Percentiles rank a stretch among this genome's conserved stretches.
These are phyloP conservation scores for Leucophora obtusa DNA, from an alignment of 2,888 invertebrate species.

Conservation along the genomic window DNA sequence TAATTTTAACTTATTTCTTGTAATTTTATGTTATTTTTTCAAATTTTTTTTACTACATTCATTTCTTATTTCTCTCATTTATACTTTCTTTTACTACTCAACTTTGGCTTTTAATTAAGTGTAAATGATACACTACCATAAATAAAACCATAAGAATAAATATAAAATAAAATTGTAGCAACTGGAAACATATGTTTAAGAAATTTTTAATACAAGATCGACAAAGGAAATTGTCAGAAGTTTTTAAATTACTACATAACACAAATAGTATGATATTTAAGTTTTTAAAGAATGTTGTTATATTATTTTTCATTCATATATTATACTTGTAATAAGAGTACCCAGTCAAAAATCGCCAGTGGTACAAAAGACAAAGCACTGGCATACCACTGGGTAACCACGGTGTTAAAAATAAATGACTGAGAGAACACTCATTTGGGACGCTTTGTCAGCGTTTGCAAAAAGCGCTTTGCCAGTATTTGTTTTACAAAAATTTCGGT, in stretches of 20 bases:
- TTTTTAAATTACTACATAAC: background rate
- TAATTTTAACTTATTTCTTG: conserved; percentile 60
- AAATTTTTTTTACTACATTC: background rate
- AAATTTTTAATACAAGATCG: conserved; percentile 21
- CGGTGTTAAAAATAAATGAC: too few relatives aligned
- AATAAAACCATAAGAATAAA: conserved; percentile 61
- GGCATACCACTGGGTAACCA: too few relatives aligned
- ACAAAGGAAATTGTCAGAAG: background rate
- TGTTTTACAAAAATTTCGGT: too few relatives aligned
- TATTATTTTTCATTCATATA: too few relatives aligned
- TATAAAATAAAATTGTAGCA: conserved; percentile 5
- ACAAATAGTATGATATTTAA: too few relatives aligned
- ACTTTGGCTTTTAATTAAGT: conserved; percentile 65
- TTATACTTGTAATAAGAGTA: too few relatives aligned
- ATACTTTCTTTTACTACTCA: conserved; percentile 45
- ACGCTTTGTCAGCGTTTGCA: too few relatives aligned
- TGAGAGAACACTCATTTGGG: too few relatives aligned
- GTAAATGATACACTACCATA: conserved; percentile 64
- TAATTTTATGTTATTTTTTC: conserved; percentile 51
- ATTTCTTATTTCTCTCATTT: conserved; percentile 8
- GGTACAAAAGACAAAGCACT: too few relatives aligned
- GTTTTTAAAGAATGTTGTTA: too few relatives aligned
- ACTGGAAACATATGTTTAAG: conserved; percentile 27
- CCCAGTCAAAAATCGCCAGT: too few relatives aligned
- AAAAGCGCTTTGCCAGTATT: too few relatives aligned